Conservation (phyloP, 2,888 invertebrate genomes). For the Theretra japonica region DNA sequence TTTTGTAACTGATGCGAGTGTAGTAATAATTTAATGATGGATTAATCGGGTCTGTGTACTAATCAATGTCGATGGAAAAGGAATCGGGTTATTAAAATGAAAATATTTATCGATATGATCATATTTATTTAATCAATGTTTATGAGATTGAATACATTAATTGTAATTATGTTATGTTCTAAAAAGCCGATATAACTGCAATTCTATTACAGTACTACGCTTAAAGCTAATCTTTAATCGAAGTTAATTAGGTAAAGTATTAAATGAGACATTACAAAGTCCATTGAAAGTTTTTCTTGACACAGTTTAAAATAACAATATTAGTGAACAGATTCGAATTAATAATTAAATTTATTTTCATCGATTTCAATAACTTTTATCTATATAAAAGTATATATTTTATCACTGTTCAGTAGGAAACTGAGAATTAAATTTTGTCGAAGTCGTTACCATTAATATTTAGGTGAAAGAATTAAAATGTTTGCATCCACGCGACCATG, state of each 20-base stretch:
- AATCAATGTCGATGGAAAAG: background rate
- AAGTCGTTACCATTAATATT: constrained; percentile 23
- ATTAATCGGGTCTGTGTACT: constrained; percentile 1
- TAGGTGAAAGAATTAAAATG: constrained; percentile 13
- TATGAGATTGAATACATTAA: background rate
- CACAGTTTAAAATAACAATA: background rate
- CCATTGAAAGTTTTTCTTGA: background rate
- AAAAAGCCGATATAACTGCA: background rate
- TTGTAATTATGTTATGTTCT: background rate
- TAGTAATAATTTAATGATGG: background rate
- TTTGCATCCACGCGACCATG: constrained; percentile 5
- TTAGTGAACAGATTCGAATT: background rate
- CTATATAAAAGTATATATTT: constrained; percentile 13
- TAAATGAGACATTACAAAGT: constrained; percentile 6
- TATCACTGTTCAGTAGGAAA: constrained; percentile 15
- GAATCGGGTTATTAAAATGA: background rate
- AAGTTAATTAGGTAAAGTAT: constrained; percentile 12
- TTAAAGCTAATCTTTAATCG: constrained; percentile 16
- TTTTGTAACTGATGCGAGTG: background rate
- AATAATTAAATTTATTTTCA: background rate
- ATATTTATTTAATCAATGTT: constrained; percentile 14
- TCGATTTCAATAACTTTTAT: constrained; percentile 11
- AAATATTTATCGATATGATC: constrained; percentile 12
- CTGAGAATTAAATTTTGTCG: constrained; percentile 7
- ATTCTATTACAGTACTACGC: constrained; percentile 14